phyloP scores from a whole-genome alignment of 2,888 invertebrate genomes.

The Linnaemya tessellans region DNA sequence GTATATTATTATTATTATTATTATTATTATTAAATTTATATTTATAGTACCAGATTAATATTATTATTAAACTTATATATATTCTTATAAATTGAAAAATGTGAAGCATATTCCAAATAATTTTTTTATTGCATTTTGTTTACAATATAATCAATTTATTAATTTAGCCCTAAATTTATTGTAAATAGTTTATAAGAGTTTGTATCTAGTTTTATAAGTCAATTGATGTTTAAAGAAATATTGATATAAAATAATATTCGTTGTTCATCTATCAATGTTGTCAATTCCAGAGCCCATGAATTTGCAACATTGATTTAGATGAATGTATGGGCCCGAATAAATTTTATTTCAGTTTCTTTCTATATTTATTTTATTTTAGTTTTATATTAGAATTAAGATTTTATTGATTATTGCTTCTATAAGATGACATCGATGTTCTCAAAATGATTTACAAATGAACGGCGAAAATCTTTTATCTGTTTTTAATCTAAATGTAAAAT shows the following conservation, averaged over 20 bases:
- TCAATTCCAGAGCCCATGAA: slow-evolving; percentile 76
- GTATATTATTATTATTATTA: too few species aligned
- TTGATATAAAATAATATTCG: slow-evolving; percentile 70
- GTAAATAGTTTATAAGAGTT: slow-evolving; percentile 62
- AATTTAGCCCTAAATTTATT: slow-evolving; percentile 44
- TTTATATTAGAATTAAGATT: slow-evolving; percentile 40
- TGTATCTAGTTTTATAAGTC: slow-evolving; percentile 20
- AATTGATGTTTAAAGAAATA: slow-evolving; percentile 4
- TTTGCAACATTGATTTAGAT: slow-evolving; percentile 65
- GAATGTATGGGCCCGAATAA: slow-evolving; percentile 76
- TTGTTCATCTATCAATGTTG: slow-evolving; percentile 66
- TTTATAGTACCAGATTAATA: not conserved
- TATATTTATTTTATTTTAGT: not conserved
- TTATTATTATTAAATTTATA: not conserved
- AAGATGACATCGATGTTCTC: not conserved
- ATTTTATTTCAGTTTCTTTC: slow-evolving; percentile 43
- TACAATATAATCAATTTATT: slow-evolving; percentile 41
- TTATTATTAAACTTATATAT: slow-evolving; percentile 6
- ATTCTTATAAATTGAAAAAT: not conserved
- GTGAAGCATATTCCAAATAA: slow-evolving; percentile 58
- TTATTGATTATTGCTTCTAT: slow-evolving; percentile 22
- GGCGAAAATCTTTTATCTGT: slow-evolving; percentile 50
- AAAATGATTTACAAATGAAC: slow-evolving; percentile 38
- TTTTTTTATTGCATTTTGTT: slow-evolving; percentile 57
- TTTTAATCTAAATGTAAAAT: slow-evolving; percentile 75